Conservation (phyloP, 2,888 invertebrate genomes). For the Galeruca laticollis region DNA sequence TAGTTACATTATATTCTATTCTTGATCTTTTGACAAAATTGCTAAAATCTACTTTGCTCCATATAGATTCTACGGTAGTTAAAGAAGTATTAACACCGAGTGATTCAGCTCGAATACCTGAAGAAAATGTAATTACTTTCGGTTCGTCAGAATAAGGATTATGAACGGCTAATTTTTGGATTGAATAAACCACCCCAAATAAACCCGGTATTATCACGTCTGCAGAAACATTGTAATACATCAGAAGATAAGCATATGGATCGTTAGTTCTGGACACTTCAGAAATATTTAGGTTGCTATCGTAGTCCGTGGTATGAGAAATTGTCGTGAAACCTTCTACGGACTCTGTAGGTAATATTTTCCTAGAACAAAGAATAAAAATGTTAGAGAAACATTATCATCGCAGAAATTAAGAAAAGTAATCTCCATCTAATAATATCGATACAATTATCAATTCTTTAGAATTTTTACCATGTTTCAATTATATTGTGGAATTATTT, state of each 20-base stretch:
- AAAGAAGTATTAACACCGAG: neutral
- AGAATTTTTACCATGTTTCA: too few relatives aligned
- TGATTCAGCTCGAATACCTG: neutral
- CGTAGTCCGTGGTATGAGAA: neutral
- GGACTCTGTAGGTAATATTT: neutral
- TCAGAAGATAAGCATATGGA: neutral
- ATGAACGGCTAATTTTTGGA: too few relatives aligned
- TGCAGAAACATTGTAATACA: constrained; percentile 2
- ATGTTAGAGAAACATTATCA: too few relatives aligned
- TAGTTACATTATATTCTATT: constrained; percentile 1
- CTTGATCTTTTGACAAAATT: neutral
- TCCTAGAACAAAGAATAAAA: neutral
- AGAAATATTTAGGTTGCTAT: neutral
- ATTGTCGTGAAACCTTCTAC: neutral
- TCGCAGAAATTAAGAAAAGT: too few relatives aligned
- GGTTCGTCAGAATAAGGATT: neutral
- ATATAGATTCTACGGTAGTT: neutral
- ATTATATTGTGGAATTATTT: too few relatives aligned
- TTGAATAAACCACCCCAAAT: rapidly evolving
- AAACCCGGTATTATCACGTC: neutral
- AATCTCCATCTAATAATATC: too few relatives aligned
- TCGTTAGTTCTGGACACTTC: neutral
- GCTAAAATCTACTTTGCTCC: constrained; percentile 8
- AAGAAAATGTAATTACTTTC: too few relatives aligned
- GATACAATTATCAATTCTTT: too few relatives aligned